Percentiles rank a stretch among this genome's conserved stretches.
These are phyloP conservation scores for Odontomachus brunneus DNA, from an alignment of 1,140 invertebrate genomes.

Conservation along the genomic window DNA sequence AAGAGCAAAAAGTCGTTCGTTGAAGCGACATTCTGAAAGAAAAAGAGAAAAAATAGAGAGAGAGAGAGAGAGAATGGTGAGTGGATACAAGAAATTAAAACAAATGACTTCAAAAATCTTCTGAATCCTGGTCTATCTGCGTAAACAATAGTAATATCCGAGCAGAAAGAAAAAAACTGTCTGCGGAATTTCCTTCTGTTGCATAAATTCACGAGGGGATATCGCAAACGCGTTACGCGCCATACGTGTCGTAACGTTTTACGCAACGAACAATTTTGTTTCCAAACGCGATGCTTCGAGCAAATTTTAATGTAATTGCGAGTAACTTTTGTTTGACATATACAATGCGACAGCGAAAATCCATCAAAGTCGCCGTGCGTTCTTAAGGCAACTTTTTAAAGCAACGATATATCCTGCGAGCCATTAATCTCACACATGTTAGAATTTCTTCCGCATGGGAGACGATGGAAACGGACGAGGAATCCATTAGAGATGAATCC, in stretches of 20 bases:
- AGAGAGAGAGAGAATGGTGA: too few species aligned
- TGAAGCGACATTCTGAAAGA: too few species aligned
- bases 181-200: not conserved
- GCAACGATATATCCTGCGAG: not conserved
- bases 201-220: conserved; percentile 11
- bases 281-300: not conserved
- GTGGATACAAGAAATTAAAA: not conserved
- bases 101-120: too few species aligned
- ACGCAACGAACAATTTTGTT: conserved; percentile 21
- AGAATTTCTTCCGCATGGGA: not conserved
- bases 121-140: not conserved
- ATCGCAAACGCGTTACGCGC: conserved; percentile 7
- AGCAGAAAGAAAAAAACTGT: too few species aligned
- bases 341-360: too few species aligned
- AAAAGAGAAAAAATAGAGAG: too few species aligned
- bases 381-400: not conserved
- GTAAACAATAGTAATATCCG: conserved; percentile 1
- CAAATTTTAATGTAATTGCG: conserved; percentile 25
- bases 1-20: not conserved
- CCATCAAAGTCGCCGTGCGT: too few species aligned
- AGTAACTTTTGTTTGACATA: not conserved
- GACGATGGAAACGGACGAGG: not conserved
- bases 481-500: conserved; percentile 20
- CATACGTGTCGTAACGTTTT: conserved; percentile 17
- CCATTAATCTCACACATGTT: not conserved